A percentile compares a stretch with the other conserved stretches of the same genome.
Conservation (phyloP, 64 coral and sea anemone genomes). For the Stichodactyla mertensii region DNA sequence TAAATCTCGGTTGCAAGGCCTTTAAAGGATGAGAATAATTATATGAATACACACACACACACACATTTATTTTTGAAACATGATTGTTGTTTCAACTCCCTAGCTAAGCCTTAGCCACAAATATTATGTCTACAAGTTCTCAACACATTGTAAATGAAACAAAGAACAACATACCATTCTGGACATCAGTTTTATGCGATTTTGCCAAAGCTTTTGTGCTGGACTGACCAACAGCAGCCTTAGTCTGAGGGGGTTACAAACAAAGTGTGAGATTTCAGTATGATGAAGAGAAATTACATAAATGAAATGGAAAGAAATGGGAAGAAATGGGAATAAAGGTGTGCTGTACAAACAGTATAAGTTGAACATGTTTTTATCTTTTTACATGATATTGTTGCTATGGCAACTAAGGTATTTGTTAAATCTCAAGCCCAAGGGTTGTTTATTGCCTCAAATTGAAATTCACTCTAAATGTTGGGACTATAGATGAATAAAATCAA, state of each 20-base stretch:
- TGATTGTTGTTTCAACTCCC: background rate
- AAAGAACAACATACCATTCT: constrained; percentile 12
- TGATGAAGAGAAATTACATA: background rate
- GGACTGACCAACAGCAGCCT: constrained; percentile 3
- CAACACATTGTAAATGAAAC: background rate
- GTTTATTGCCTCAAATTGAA: too few relatives aligned
- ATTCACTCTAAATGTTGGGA: too few relatives aligned
- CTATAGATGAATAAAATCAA: too few relatives aligned
- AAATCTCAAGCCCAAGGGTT: background rate
- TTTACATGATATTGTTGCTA: background rate
- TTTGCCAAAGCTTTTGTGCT: constrained; percentile 6
- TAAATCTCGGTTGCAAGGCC: too few relatives aligned
- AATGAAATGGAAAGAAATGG: background rate
- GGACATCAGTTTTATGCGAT: background rate
- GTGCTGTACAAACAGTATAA: constrained; percentile 1
- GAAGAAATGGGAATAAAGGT: background rate
- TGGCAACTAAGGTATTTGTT: background rate
- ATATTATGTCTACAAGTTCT: background rate
- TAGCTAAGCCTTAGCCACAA: background rate
- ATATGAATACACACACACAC: too few relatives aligned
- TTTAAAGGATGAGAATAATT: background rate
- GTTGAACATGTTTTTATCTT: background rate
- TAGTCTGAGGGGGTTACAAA: constrained; percentile 25
- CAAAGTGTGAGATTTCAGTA: constrained; percentile 10
- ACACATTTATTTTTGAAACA: background rate